These are phyloP conservation scores for Plutomurus gul DNA, from an alignment of 1,140 invertebrate species.

Conservation along the genomic window DNA sequence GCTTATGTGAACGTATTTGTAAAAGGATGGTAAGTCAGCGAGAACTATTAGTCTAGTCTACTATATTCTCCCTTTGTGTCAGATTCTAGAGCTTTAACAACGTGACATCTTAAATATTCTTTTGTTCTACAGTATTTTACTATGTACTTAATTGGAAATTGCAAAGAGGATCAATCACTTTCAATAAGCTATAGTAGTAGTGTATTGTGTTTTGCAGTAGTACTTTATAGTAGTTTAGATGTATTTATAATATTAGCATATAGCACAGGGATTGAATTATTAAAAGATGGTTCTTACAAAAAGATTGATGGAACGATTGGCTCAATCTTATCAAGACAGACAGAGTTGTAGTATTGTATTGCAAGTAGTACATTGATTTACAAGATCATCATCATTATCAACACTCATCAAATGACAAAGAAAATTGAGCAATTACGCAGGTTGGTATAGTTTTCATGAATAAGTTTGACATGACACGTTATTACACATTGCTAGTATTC, in stretches of 20 bases:
- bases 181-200: background rate
- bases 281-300: no score
- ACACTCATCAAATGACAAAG: slow-evolving; percentile 20
- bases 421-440: slow-evolving; percentile 44
- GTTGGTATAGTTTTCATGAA: background rate
- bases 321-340: background rate
- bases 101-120: background rate
- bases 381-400: background rate
- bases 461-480: background rate
- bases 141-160: background rate
- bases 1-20: background rate
- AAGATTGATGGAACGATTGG: background rate
- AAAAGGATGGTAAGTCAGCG: background rate
- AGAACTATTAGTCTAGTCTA: background rate
- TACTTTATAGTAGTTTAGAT: background rate
- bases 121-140: background rate
- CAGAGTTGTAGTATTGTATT: background rate
- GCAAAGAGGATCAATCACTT: background rate
- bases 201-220: background rate
- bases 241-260: background rate
- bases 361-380: background rate
- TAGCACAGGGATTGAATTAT: background rate
- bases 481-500: no score
- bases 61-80: background rate
- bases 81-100: background rate